Percentiles rank a stretch among this genome's conserved stretches.
Conservation (phyloP, 2,113 vertebrate species). For the Speoplatyrhinus poulsoni region DNA sequence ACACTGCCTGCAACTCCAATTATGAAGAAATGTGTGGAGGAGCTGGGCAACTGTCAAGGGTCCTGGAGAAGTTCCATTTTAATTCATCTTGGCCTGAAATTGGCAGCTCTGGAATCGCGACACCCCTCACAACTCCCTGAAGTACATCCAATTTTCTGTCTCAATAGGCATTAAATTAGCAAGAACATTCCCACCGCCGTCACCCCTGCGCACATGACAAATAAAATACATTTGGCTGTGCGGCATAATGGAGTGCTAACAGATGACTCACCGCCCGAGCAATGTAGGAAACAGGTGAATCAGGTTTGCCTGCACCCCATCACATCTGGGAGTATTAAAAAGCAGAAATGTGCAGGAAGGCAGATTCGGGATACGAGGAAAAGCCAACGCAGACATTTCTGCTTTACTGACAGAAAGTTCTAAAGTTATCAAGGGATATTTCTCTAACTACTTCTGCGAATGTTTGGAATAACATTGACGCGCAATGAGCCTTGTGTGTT, state of each 20-base stretch:
- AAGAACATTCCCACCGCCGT: constrained; percentile 70
- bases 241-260: constrained; percentile 66
- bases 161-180: constrained; percentile 80
- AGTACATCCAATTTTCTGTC: constrained; percentile 79
- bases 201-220: constrained; percentile 65
- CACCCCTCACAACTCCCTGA: constrained; percentile 63
- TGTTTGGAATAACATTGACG: neutral
- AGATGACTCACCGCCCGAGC: constrained; percentile 48
- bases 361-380: constrained; percentile 13
- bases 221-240: constrained; percentile 67
- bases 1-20: constrained; percentile 63
- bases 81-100: constrained; percentile 76
- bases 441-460: constrained; percentile 13
- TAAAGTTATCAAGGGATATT: constrained; percentile 12
- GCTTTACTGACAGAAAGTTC: constrained; percentile 4
- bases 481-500: neutral
- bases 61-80: constrained; percentile 72
- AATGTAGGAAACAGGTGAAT: constrained; percentile 43
- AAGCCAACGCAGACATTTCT: constrained; percentile 5
- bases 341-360: constrained; percentile 18
- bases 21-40: constrained; percentile 69
- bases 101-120: constrained; percentile 55
- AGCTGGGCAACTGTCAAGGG: constrained; percentile 52
- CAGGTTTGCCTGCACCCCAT: constrained; percentile 3
- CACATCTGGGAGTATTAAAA: constrained; percentile 25